A percentile compares a stretch with the other conserved stretches of the same genome.
These are phyloP conservation scores for Prinia subflava DNA, from an alignment of 2,113 vertebrate species.

Conservation along the genomic window DNA sequence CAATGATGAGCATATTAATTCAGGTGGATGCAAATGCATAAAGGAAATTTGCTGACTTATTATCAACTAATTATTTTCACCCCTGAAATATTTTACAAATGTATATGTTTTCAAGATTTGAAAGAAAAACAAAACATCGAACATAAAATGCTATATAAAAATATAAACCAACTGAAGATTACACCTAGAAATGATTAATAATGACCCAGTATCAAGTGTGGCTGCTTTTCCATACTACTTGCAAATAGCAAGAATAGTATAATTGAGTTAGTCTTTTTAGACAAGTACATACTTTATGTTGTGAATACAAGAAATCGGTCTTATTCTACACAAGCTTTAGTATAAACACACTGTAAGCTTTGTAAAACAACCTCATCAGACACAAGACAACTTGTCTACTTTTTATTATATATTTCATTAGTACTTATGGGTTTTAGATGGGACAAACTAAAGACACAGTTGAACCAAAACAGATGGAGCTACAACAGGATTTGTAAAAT, in stretches of 20 bases:
- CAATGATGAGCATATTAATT: neutral
- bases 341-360: neutral
- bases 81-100: neutral
- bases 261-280: neutral
- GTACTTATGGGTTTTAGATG: neutral
- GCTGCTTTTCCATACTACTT: neutral
- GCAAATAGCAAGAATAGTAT: neutral
- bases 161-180: neutral
- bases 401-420: neutral
- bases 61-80: neutral
- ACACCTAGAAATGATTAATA: neutral
- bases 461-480: constrained; percentile 1
- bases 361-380: neutral
- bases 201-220: neutral
- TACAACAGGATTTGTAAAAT: constrained; percentile 20
- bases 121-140: neutral
- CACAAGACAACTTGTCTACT: neutral
- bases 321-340: neutral
- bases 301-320: neutral
- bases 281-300: neutral
- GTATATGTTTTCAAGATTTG: neutral
- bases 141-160: neutral
- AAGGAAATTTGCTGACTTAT: neutral
- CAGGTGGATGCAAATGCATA: neutral
- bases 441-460: neutral